Base-by-base conservation (phyloP, 2,797 vertebrate species). In the Lagorchestes hirsutus region DNA sequence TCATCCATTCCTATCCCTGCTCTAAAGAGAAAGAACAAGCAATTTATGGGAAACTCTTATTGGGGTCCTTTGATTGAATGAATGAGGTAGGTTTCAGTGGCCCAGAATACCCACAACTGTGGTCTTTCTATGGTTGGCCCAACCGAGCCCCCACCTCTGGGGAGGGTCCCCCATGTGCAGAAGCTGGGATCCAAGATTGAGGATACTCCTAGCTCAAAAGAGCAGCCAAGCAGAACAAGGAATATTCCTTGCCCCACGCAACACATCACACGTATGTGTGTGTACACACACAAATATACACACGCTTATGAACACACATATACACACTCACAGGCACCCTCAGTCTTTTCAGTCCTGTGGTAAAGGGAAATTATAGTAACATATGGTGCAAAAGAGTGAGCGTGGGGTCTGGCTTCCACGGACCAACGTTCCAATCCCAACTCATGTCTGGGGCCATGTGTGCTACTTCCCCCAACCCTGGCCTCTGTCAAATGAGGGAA, bases 91-190 rank as follows among this genome's bases (percentile, higher is more conserved):
- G 62, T 40, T 74, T 74, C n/a, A 40, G n/a, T 27, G 40, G 74
- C 22, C 40, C 74, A 87, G 40, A 87, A 87, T 46, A 24, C 18
- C 74, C 40, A 87, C 31, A 27, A 11, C 40, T 24, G 18, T 24
- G 74, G 74, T 46, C 74, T 82, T 46, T 46, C 8, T 82, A 2
- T 40, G 2, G n/a, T 82, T 46, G 67, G 74, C 40, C 22, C 8
- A 24, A 22, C 1, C 8, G 0, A 10, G 5, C 18, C n/a, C 67
- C 10, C 0, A 10, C 28, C 9, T 3, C 11, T 27, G 46, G 56
- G 95, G 22, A 90, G 67, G 18, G 5, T 11, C 29, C 0, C 28
- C 27, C 54, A 57, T 1, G n/a, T 55, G 92, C 34, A 74, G 93
- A 54, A 62, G 18, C 90, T 54, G 6, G 58, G 54, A 27, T 46